phyloP scores from a whole-genome alignment of 1,140 invertebrate genomes.

The Megalonaias nervosa region DNA sequence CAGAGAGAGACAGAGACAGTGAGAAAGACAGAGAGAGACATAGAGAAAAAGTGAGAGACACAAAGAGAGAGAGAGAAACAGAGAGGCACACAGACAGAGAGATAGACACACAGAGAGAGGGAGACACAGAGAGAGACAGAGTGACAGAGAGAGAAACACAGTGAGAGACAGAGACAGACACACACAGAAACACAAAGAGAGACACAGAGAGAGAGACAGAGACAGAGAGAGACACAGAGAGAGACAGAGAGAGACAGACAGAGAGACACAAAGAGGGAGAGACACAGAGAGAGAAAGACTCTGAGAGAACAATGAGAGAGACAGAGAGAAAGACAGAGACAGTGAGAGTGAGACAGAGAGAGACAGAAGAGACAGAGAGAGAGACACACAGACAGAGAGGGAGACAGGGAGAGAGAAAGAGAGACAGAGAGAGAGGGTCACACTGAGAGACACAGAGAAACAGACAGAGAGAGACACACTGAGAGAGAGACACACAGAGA shows the following conservation, averaged over 20 bases:
- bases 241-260: slow-evolving; percentile 4
- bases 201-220: slow-evolving; percentile 7
- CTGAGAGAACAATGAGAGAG: background rate
- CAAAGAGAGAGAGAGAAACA: too few relatives aligned
- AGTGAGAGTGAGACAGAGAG: slow-evolving; percentile 2
- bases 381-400: background rate
- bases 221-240: slow-evolving; percentile 4
- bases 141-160: too few relatives aligned
- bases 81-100: too few relatives aligned
- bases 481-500: background rate
- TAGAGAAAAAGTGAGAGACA: too few relatives aligned
- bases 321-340: background rate
- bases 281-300: background rate
- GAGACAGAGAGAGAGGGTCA: background rate
- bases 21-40: too few relatives aligned
- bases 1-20: too few relatives aligned
- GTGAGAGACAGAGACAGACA: background rate
- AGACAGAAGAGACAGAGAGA: background rate
- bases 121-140: too few relatives aligned
- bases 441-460: background rate
- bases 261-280: background rate
- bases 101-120: too few relatives aligned
- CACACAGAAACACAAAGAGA: background rate
- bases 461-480: slow-evolving; percentile 4
- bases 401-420: slow-evolving; percentile 1